Conservation (phyloP, 2,888 invertebrate species). For the Willowsia nigromaculata region DNA sequence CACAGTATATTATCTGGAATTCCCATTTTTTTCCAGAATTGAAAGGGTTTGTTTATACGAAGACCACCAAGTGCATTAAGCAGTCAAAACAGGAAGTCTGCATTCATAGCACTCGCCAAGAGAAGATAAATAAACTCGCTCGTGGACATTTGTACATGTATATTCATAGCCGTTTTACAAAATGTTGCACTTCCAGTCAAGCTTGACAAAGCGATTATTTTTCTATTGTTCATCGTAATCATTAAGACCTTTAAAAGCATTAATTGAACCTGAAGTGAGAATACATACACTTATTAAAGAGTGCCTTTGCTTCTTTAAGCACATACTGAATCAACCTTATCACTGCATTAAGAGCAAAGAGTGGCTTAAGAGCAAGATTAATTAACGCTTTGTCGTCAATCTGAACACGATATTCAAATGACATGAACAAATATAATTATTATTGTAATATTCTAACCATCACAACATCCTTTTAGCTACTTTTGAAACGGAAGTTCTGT, state of each 20-base stretch:
- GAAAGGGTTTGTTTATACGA: constrained; percentile 19
- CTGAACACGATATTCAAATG: not conserved
- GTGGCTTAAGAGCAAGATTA: not conserved
- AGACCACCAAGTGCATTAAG: constrained; percentile 26
- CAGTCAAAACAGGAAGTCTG: constrained; percentile 33
- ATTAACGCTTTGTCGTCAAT: constrained; percentile 28
- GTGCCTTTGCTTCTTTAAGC: not conserved
- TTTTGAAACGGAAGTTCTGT: constrained; percentile 11
- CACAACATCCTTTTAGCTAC: not conserved
- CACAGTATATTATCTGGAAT: not conserved
- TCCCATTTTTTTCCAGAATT: not conserved
- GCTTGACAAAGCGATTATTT: not conserved
- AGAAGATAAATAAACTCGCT: not conserved
- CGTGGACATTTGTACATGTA: not conserved
- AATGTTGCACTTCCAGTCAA: no score
- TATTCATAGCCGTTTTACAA: no score
- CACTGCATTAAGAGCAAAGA: not conserved
- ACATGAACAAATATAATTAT: not conserved
- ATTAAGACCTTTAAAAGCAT: constrained; percentile 30
- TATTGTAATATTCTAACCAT: not conserved
- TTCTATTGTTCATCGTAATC: not conserved
- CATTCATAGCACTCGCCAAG: constrained; percentile 35
- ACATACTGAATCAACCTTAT: not conserved
- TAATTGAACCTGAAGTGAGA: constrained; percentile 19
- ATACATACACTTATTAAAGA: not conserved